Evolutionary conservation across 2,113 vertebrate genomes (phyloP), one percentile per base, ranked within the genome.

Genomic region (Urocitellus parryii): DNA sequence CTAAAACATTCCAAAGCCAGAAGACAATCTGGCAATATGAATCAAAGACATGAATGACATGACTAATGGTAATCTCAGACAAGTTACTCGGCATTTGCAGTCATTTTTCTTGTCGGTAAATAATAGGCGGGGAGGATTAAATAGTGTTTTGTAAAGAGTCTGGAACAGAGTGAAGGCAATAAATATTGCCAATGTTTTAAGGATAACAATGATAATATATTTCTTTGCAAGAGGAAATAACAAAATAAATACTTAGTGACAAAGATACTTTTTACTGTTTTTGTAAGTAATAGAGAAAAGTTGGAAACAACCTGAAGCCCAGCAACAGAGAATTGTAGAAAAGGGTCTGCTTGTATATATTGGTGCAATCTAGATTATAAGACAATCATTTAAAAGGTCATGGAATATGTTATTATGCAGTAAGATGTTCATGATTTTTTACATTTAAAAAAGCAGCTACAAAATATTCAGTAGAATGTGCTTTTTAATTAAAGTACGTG

Each of bases 41-140:
- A 45, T 45, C 34, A 67, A 58, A 95, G 72, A 42, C 29, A 72
- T 22, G 68, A 77, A 78, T 63, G 29, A 5, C 24, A 14, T 76
- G 73, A 86, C 13, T 74, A 48, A 81, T 14, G 11, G 63, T 58
- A 63, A 29, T 86, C 82, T 80, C 10, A 2, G 90, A 39, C 39
- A 82, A 88, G 56, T 88, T 39, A 87, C 56, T 95, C 79, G 79
- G 48, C 22, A 17, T 39, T n/a, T 91, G 73, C 76, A 39, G 53
- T 80, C 48, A 48, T 29, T 87, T 93, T 86, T 81, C 83, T 86
- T 34, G 63, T 94, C 42, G 61, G 56, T 56, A 68, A 97, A 83
- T 76, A 91, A 92, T 22, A 88, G 78, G n/a, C 14, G 24, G 63
- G 27, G 48, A 96, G 45, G 89, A 96, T 89, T 94, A 78, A 94